These are phyloP conservation scores for Drosophila arawakana DNA, from an alignment of 1,140 invertebrate species.

Conservation along the genomic window DNA sequence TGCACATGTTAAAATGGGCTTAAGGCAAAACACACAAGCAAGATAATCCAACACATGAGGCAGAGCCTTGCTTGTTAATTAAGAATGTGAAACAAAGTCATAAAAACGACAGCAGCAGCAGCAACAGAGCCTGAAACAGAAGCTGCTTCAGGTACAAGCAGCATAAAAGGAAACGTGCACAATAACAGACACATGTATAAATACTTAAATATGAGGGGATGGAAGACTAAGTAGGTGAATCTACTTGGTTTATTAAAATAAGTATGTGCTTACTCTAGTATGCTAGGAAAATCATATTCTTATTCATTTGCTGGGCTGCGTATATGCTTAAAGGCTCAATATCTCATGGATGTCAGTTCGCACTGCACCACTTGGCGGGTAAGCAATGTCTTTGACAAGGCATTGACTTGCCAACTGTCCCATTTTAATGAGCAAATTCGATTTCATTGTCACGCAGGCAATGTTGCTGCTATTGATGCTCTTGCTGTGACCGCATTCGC, in stretches of 20 bases:
- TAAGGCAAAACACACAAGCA: constrained; percentile 51
- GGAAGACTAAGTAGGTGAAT: background rate
- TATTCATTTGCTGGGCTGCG: constrained; percentile 23
- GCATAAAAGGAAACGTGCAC: constrained; percentile 41
- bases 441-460: constrained; percentile 76
- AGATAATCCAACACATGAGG: constrained; percentile 65
- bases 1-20: constrained; percentile 50
- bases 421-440: constrained; percentile 79
- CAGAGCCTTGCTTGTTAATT: constrained; percentile 75
- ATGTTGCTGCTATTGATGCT: background rate
- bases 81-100: constrained; percentile 79
- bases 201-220: constrained; percentile 2
- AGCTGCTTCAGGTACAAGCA: constrained; percentile 33
- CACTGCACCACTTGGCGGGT: constrained; percentile 13
- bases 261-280: constrained; percentile 29
- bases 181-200: constrained; percentile 26
- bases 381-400: constrained; percentile 20
- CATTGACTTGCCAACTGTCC: constrained; percentile 42
- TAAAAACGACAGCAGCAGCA: constrained; percentile 62
- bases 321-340: constrained; percentile 31
- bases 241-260: constrained; percentile 42
- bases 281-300: constrained; percentile 31
- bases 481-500: constrained; percentile 5
- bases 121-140: constrained; percentile 28
- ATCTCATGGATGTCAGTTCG: constrained; percentile 25